phyloP scores from a whole-genome alignment of 1,140 invertebrate species.

The Galleria mellonella region DNA sequence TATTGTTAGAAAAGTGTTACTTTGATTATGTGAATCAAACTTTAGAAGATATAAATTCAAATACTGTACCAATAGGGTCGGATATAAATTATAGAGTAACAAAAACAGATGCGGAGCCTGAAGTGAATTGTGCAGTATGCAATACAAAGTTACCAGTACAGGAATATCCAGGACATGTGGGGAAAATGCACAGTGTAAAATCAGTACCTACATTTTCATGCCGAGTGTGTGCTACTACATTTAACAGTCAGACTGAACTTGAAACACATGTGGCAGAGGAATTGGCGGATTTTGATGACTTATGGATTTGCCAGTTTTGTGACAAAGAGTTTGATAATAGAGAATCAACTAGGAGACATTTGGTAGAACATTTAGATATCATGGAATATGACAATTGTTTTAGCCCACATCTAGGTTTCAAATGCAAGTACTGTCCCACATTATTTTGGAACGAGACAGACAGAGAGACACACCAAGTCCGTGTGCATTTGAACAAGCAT shows the following conservation, averaged over 20 bases:
- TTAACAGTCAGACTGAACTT: constrained; percentile 50
- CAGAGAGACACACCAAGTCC: constrained; percentile 56
- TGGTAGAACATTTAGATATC: constrained; percentile 51
- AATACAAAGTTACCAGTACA: constrained; percentile 26
- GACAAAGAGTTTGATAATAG: constrained; percentile 64
- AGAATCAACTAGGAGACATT: constrained; percentile 44
- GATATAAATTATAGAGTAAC: constrained; percentile 36
- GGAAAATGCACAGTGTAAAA: constrained; percentile 57
- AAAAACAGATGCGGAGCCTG: constrained; percentile 24
- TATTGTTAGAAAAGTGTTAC: constrained; percentile 51
- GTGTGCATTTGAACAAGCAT: constrained; percentile 45
- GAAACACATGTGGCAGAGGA: constrained; percentile 45
- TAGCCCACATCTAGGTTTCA: constrained; percentile 67
- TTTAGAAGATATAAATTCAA: constrained; percentile 37
- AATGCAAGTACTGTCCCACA: constrained; percentile 61
- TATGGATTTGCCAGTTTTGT: constrained; percentile 71
- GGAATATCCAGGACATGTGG: constrained; percentile 44
- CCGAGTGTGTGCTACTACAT: constrained; percentile 55
- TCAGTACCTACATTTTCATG: constrained; percentile 48
- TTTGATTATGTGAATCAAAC: constrained; percentile 49
- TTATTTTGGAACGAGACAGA: constrained; percentile 70
- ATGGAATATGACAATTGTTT: constrained; percentile 63
- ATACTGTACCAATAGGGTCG: constrained; percentile 39
- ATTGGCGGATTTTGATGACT: constrained; percentile 52
- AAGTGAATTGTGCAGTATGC: constrained; percentile 47